These are phyloP conservation scores for Metopia argyrocephala DNA, from an alignment of 2,888 invertebrate species.

Conservation along the genomic window DNA sequence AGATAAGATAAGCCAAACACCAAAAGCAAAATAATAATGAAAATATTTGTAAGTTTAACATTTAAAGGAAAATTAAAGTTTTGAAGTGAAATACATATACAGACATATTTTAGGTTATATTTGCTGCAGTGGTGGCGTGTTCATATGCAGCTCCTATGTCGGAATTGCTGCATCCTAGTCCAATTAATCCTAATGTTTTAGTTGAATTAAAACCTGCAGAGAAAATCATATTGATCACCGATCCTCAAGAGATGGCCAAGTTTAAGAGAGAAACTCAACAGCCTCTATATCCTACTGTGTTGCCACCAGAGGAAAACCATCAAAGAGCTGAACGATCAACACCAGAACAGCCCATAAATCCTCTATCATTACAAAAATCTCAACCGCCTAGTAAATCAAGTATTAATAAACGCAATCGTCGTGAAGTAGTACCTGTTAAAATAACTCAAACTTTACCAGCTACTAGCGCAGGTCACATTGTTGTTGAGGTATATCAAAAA, in stretches of 20 bases:
- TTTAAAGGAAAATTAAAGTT: background rate
- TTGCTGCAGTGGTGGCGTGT: slow-evolving; percentile 68
- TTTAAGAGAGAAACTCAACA: slow-evolving; percentile 61
- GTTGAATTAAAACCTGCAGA: slow-evolving; percentile 72
- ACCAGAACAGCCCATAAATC: background rate
- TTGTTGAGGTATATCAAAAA: background rate
- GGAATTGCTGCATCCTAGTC: slow-evolving; percentile 66
- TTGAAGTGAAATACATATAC: background rate
- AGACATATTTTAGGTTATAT: slow-evolving; percentile 69
- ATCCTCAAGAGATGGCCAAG: slow-evolving; percentile 65
- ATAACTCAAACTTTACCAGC: slow-evolving; percentile 35
- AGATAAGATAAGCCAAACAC: background rate
- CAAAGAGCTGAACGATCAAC: slow-evolving; percentile 38
- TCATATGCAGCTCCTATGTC: slow-evolving; percentile 69
- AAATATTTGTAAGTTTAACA: slow-evolving; percentile 45
- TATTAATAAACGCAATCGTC: slow-evolving; percentile 25
- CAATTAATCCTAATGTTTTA: slow-evolving; percentile 72
- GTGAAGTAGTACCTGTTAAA: background rate
- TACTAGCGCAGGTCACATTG: background rate
- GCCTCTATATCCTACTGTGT: slow-evolving; percentile 41
- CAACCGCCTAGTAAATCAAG: slow-evolving; percentile 46
- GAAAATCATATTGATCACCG: slow-evolving; percentile 66
- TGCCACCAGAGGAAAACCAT: slow-evolving; percentile 15
- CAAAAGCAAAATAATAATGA: slow-evolving; percentile 21
- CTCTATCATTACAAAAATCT: background rate